Evolutionary conservation across 2,797 vertebrate genomes (phyloP).

Genomic region (Tolypeutes matacus): DNA sequence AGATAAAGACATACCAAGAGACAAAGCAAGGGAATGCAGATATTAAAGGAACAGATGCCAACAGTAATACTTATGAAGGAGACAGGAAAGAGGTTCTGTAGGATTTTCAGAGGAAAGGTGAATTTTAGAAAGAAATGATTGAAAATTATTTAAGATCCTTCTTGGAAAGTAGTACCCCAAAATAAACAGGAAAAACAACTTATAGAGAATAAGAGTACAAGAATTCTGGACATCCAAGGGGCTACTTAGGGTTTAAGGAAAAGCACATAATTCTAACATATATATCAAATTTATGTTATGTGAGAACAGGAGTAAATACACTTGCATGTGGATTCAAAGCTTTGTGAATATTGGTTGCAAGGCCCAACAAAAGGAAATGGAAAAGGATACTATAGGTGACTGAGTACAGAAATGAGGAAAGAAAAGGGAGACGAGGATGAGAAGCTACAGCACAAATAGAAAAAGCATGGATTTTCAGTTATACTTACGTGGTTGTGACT

Average conservation of each 20-base stretch:
- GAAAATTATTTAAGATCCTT: neutral
- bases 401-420: neutral
- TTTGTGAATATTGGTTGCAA: neutral
- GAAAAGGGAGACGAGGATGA: neutral
- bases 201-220: neutral
- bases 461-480: neutral
- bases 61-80: neutral
- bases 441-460: neutral
- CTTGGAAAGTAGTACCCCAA: conserved; percentile 45
- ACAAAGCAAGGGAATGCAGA: neutral
- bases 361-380: neutral
- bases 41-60: neutral
- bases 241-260: neutral
- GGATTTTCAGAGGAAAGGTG: neutral
- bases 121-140: conserved; percentile 20
- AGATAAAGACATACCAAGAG: conserved; percentile 8
- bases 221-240: neutral
- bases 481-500: neutral
- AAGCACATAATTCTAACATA: neutral
- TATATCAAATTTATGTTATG: neutral
- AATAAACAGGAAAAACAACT: conserved; percentile 5
- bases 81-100: neutral
- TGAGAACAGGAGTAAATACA: neutral
- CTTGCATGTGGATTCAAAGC: neutral
- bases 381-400: neutral